These are phyloP conservation scores for Pristionchus exspectatus DNA, from an alignment of 2,888 invertebrate genomes.

Conservation along the genomic window DNA sequence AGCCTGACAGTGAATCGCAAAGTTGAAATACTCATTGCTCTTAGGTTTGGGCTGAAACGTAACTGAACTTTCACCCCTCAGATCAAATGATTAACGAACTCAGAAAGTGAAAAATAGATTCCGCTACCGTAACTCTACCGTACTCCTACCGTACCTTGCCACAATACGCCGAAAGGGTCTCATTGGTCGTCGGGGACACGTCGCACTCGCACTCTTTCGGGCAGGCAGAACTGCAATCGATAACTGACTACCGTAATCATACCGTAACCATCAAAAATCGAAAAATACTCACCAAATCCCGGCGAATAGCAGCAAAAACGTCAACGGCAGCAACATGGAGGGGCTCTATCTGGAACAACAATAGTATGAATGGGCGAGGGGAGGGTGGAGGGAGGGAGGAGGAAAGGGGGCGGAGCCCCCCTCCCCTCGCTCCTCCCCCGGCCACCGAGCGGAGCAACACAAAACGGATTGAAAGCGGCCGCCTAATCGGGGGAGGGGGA, in stretches of 20 bases:
- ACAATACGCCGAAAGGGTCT: conserved; percentile 37
- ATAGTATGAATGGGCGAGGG: neutral
- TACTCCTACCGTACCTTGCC: conserved; percentile 32
- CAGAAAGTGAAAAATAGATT: neutral
- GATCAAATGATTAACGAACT: neutral
- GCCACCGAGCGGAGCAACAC: neutral
- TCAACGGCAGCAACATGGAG: neutral
- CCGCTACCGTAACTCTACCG: neutral
- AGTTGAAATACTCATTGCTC: neutral
- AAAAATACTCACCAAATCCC: conserved; percentile 2
- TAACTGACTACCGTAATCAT: conserved; percentile 2
- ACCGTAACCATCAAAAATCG: neutral
- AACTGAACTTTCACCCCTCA: neutral
- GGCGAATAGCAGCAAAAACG: neutral
- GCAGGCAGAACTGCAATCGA: conserved; percentile 31
- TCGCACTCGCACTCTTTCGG: conserved; percentile 51
- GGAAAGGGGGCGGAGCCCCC: neutral
- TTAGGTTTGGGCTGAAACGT: neutral
- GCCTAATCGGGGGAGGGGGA: conserved; percentile 1
- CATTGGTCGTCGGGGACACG: conserved; percentile 2
- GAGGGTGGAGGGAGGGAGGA: neutral
- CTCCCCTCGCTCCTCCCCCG: neutral
- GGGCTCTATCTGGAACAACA: neutral
- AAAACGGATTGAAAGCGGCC: conserved; percentile 31
- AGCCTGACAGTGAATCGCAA: neutral